Conservation (phyloP, 2,888 invertebrate genomes). For the Cephus sareptanus region DNA sequence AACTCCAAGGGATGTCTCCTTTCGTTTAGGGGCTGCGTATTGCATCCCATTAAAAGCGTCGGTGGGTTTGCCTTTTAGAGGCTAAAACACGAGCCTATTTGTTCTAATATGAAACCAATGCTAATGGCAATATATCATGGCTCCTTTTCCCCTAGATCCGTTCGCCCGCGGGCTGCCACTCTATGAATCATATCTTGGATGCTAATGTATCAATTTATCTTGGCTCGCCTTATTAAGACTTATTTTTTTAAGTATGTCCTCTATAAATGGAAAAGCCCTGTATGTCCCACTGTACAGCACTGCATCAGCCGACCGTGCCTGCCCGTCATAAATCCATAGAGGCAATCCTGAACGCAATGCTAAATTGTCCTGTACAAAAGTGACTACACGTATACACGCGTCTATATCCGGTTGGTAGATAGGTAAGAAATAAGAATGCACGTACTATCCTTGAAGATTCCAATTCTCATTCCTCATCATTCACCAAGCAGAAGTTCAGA, state of each 20-base stretch:
- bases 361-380: background rate
- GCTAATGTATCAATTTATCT: conserved; percentile 63
- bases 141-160: conserved; percentile 16
- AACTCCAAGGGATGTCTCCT: conserved; percentile 4
- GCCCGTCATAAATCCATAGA: background rate
- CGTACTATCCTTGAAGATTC: background rate
- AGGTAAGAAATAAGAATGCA: background rate
- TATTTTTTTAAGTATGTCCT: conserved; percentile 36
- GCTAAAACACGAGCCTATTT: conserved; percentile 49
- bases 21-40: conserved; percentile 22
- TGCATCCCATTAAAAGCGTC: conserved; percentile 35
- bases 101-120: conserved; percentile 59
- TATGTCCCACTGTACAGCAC: background rate
- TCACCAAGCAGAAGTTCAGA: background rate
- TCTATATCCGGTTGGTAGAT: background rate
- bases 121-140: conserved; percentile 54
- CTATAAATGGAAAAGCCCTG: conserved; percentile 3
- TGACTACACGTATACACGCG: background rate
- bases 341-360: background rate
- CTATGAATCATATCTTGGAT: conserved; percentile 59
- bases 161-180: conserved; percentile 32
- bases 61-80: conserved; percentile 37
- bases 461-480: background rate
- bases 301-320: background rate
- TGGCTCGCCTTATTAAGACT: conserved; percentile 49